Percentiles rank a stretch among this genome's conserved stretches.
These are phyloP conservation scores for Tiliacea citrago DNA, from an alignment of 2,888 invertebrate species.

Conservation along the genomic window DNA sequence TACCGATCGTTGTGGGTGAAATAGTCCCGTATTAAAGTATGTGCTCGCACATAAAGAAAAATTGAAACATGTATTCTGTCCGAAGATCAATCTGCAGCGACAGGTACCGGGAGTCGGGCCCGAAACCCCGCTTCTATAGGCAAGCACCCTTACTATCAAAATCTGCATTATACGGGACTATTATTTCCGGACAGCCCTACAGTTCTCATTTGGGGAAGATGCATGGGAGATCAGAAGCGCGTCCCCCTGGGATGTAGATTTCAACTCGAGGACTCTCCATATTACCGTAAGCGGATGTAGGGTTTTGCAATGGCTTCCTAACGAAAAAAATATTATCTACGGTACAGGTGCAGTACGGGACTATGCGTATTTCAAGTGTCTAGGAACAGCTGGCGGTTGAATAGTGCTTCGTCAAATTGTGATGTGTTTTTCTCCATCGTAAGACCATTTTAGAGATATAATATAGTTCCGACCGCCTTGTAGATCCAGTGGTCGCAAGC, in stretches of 20 bases:
- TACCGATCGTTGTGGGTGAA: no score
- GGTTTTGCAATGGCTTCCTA: slow-evolving; percentile 69
- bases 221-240: slow-evolving; percentile 68
- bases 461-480: no score
- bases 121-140: no score
- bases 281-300: slow-evolving; percentile 76
- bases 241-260: slow-evolving; percentile 72
- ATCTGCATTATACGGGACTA: background rate
- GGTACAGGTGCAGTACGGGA: slow-evolving; percentile 57
- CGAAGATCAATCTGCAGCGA: no score
- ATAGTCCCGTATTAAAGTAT: no score
- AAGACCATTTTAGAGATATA: background rate
- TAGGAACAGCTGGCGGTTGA: background rate
- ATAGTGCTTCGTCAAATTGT: no score
- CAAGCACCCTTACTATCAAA: background rate
- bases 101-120: no score
- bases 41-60: no score
- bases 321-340: slow-evolving; percentile 56
- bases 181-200: slow-evolving; percentile 71
- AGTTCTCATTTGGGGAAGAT: slow-evolving; percentile 45
- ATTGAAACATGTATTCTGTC: no score
- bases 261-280: slow-evolving; percentile 74
- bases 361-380: slow-evolving; percentile 38
- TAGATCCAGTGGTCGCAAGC: no score
- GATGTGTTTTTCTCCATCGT: background rate